Conservation (phyloP, 1,140 invertebrate genomes). For the Zaprionus lachaisei region DNA sequence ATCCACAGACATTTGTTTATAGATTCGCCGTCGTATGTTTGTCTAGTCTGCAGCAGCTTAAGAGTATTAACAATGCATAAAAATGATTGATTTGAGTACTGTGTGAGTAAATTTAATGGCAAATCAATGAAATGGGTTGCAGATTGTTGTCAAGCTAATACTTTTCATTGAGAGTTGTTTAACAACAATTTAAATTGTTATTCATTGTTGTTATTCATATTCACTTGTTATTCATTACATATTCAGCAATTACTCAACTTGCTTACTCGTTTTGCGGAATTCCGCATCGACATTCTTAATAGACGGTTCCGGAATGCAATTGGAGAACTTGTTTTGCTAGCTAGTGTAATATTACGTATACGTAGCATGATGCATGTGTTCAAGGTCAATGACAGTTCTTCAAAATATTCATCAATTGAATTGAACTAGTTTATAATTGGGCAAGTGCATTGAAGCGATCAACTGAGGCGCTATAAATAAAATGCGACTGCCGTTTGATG, state of each 20-base stretch:
- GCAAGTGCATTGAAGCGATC: constrained; percentile 65
- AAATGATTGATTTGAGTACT: constrained; percentile 13
- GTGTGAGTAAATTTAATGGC: neutral
- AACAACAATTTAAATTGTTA: neutral
- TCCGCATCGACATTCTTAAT: neutral
- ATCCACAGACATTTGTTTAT: constrained; percentile 12
- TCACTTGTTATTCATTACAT: neutral
- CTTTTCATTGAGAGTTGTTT: neutral
- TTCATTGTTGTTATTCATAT: constrained; percentile 5
- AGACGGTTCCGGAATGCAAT: constrained; percentile 1
- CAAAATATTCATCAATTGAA: constrained; percentile 61
- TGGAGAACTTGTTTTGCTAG: constrained; percentile 15
- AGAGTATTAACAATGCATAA: constrained; percentile 13
- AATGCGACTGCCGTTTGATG: constrained; percentile 44
- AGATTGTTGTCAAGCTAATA: neutral
- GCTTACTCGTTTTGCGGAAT: neutral
- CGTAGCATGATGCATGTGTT: constrained; percentile 2
- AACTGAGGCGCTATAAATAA: constrained; percentile 64
- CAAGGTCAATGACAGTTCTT: constrained; percentile 53
- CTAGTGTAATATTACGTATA: constrained; percentile 31
- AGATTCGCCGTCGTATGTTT: neutral
- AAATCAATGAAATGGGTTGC: neutral
- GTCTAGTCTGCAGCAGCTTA: constrained; percentile 1
- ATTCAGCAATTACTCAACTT: neutral
- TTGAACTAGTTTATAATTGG: constrained; percentile 65